Evolutionary conservation across 2,113 vertebrate species (phyloP).

Genomic region (Nothocercus nigrocapillus): DNA sequence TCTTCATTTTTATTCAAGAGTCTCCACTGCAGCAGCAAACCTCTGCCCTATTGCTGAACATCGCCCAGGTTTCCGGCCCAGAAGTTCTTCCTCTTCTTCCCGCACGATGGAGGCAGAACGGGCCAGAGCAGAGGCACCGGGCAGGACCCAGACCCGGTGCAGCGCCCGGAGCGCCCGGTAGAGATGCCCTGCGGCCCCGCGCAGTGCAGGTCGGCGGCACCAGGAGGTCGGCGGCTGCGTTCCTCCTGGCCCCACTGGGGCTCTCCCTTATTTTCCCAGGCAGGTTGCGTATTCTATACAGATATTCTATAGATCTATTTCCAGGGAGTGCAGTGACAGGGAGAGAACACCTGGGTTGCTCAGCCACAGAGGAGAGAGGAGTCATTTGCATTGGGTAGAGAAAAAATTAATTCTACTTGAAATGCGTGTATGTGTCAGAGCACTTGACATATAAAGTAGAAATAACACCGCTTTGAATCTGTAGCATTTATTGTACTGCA

Average conservation of each 20-base stretch:
- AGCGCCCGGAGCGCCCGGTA: too few species aligned
- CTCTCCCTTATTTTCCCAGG: not conserved
- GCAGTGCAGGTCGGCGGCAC: too few species aligned
- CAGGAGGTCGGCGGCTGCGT: too few species aligned
- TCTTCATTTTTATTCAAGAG: not conserved
- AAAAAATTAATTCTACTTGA: conserved; percentile 54
- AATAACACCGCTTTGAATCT: conserved; percentile 49
- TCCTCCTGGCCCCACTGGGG: conserved; percentile 6
- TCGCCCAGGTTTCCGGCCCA: not conserved
- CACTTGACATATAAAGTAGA: conserved; percentile 32
- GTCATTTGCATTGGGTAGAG: conserved; percentile 57
- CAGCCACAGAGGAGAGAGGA: conserved; percentile 45
- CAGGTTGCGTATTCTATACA: conserved; percentile 24
- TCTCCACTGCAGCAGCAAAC: not conserved
- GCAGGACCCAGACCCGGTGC: too few species aligned
- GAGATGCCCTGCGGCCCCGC: too few species aligned
- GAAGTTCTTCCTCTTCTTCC: not conserved
- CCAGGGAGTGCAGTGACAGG: conserved; percentile 62
- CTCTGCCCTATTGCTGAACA: rapidly evolving
- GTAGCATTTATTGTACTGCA: conserved; percentile 44
- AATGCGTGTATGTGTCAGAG: conserved; percentile 61
- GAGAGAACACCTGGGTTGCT: conserved; percentile 44
- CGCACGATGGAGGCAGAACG: too few species aligned
- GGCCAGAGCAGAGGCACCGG: too few species aligned
- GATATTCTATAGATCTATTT: conserved; percentile 45